Conservation (phyloP, 2,797 vertebrate species). For the Takifugu rubripes region DNA sequence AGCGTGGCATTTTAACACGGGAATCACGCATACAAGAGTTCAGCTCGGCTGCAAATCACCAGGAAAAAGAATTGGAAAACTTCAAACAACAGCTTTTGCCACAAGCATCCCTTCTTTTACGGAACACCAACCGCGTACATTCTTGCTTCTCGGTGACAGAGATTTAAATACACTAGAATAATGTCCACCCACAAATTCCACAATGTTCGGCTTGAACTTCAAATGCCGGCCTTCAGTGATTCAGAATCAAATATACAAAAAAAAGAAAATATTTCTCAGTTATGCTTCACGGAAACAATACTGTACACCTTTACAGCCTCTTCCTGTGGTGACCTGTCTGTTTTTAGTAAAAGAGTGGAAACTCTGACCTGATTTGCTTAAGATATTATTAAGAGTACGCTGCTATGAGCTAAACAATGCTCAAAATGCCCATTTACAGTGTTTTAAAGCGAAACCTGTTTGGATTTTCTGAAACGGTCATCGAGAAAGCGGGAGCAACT, state of each 20-base stretch:
- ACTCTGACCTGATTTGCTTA: no score
- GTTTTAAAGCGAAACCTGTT: no score
- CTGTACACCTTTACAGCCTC: slow-evolving; percentile 20
- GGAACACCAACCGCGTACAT: slow-evolving; percentile 39
- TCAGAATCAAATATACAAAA: neutral
- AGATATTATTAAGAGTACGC: no score
- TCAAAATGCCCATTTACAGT: no score
- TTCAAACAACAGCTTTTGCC: slow-evolving; percentile 8
- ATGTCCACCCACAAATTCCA: slow-evolving; percentile 20
- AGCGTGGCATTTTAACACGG: slow-evolving; percentile 54
- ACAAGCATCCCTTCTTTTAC: slow-evolving; percentile 33
- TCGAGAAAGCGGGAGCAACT: no score
- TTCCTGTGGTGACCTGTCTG: slow-evolving; percentile 2
- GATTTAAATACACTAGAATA: slow-evolving; percentile 27
- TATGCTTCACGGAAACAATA: slow-evolving; percentile 36
- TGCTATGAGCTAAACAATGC: neutral
- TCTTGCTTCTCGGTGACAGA: slow-evolving; percentile 49
- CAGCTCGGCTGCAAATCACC: slow-evolving; percentile 24
- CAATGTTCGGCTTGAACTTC: slow-evolving; percentile 13
- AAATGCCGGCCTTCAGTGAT: slow-evolving; percentile 9
- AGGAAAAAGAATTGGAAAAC: slow-evolving; percentile 21
- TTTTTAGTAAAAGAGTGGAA: neutral
- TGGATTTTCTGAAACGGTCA: no score
- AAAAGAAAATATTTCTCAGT: slow-evolving; percentile 12
- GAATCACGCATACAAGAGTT: slow-evolving; percentile 57